These are phyloP conservation scores for Liasis olivaceus DNA, from an alignment of 2,797 vertebrate species.

Conservation along the genomic window DNA sequence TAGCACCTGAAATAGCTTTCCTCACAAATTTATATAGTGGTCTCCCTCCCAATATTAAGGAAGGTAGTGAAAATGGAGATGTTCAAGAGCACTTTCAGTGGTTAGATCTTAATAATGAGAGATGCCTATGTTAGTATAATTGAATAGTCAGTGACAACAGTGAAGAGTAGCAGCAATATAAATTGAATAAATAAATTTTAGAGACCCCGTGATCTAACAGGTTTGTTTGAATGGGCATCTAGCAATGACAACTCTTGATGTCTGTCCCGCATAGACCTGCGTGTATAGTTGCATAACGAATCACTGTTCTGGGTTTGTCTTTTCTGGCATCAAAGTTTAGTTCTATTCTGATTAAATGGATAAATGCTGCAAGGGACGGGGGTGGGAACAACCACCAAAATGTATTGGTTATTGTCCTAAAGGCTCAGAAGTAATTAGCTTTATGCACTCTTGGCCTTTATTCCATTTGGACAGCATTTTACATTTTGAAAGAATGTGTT, in stretches of 20 bases:
- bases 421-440: not conserved
- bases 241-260: not conserved
- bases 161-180: not conserved
- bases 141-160: not conserved
- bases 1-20: not conserved
- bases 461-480: constrained; percentile 63
- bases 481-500: constrained; percentile 50
- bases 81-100: not conserved
- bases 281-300: not conserved
- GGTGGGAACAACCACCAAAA: not conserved
- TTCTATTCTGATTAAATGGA: not conserved
- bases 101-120: not conserved
- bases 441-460: not conserved
- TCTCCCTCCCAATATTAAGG: not conserved
- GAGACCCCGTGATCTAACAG: not conserved
- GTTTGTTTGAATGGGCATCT: not conserved
- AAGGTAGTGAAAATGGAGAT: not conserved
- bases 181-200: not conserved
- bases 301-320: not conserved
- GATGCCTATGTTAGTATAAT: not conserved
- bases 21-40: not conserved
- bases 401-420: not conserved
- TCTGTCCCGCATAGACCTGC: too few species aligned
- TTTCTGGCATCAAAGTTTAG: not conserved
- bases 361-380: not conserved